phyloP scores from a whole-genome alignment of 2,888 invertebrate genomes.

The Diplolepis rosae region DNA sequence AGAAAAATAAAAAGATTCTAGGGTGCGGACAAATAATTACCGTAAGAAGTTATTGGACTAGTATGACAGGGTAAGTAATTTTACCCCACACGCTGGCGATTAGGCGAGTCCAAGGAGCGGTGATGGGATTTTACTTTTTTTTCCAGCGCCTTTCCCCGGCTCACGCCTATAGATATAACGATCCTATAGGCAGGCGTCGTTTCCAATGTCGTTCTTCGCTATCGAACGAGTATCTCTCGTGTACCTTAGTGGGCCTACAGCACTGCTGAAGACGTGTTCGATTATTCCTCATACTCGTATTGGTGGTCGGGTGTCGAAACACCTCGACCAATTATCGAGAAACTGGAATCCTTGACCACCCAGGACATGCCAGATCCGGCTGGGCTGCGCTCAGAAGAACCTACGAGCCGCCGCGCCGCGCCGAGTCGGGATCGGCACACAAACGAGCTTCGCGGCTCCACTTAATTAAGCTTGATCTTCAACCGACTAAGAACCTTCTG shows the following conservation, averaged over 20 bases:
- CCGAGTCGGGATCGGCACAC: constrained; percentile 32
- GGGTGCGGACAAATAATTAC: constrained; percentile 24
- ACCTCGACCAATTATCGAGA: constrained; percentile 74
- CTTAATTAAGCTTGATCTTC: constrained; percentile 51
- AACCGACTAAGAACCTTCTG: constrained; percentile 56
- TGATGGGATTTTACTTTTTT: constrained; percentile 6
- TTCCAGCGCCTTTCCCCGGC: constrained; percentile 11
- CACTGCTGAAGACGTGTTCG: constrained; percentile 49
- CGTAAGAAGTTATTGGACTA: constrained; percentile 1
- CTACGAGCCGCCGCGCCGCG: constrained; percentile 7
- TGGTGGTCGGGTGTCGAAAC: constrained; percentile 73
- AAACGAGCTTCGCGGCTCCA: constrained; percentile 50
- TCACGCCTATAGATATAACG: constrained; percentile 45
- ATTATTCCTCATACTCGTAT: constrained; percentile 55
- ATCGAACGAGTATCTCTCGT: constrained; percentile 60
- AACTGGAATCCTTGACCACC: constrained; percentile 72
- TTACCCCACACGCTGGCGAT: constrained; percentile 25
- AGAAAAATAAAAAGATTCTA: constrained; percentile 7
- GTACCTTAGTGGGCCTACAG: constrained; percentile 47
- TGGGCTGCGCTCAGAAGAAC: constrained; percentile 32
- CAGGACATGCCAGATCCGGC: constrained; percentile 49
- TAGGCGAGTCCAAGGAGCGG: background rate
- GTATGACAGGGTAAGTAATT: background rate
- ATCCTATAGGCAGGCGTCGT: constrained; percentile 61
- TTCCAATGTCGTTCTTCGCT: constrained; percentile 62